These are phyloP conservation scores for Eutrigla gurnardus DNA, from an alignment of 2,797 vertebrate species.

Conservation along the genomic window DNA sequence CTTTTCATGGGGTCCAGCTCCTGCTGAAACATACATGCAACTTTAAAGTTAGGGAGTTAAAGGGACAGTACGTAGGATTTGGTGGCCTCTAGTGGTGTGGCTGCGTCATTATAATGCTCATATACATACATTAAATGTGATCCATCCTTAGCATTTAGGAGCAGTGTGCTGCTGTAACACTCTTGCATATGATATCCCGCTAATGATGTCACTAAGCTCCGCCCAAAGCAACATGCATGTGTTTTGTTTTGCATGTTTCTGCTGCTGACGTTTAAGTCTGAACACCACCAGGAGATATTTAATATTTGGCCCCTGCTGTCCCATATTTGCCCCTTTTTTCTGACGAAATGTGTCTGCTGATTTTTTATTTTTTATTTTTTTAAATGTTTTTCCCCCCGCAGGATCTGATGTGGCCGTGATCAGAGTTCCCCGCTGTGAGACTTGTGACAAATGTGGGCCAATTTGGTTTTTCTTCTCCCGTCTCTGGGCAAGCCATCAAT, in stretches of 20 bases:
- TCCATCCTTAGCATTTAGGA: too few relatives aligned
- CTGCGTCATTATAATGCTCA: neutral
- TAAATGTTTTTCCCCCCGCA: neutral
- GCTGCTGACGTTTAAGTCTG: neutral
- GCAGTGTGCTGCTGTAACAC: too few relatives aligned
- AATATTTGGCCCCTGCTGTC: neutral
- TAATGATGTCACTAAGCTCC: neutral
- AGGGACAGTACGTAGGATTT: neutral
- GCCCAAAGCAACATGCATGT: neutral
- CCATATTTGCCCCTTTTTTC: slow-evolving; percentile 20
- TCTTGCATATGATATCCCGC: too few relatives aligned
- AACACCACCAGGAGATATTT: neutral
- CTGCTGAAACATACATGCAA: too few relatives aligned
- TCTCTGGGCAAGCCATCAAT: slow-evolving; percentile 69
- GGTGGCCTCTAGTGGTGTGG: neutral
- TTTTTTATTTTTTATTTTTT: slow-evolving; percentile 20
- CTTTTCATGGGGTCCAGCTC: too few relatives aligned
- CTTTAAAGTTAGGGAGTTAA: neutral
- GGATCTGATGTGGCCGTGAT: slow-evolving; percentile 41
- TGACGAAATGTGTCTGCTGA: neutral
- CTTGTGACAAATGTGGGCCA: slow-evolving; percentile 63
- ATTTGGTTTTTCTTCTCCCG: slow-evolving; percentile 45
- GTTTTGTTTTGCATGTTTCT: neutral
- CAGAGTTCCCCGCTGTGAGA: slow-evolving; percentile 34
- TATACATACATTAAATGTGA: too few relatives aligned